phyloP scores from a whole-genome alignment of 2,888 invertebrate genomes.

The Hypercompe scribonia region DNA sequence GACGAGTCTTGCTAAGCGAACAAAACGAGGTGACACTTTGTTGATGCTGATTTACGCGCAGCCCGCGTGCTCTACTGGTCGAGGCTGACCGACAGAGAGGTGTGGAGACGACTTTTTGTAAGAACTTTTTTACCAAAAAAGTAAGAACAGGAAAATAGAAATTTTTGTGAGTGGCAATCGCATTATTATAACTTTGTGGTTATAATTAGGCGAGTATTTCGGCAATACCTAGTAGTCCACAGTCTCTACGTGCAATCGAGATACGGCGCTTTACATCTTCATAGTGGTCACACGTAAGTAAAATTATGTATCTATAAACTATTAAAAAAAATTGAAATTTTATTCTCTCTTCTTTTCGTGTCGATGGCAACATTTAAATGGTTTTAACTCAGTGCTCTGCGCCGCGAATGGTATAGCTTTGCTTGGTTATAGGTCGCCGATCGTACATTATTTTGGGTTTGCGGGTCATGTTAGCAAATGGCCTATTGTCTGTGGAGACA shows the following conservation, averaged over 20 bases:
- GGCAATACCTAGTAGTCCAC: not conserved
- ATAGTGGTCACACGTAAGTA: not conserved
- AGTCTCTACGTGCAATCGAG: not conserved
- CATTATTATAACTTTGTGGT: not conserved
- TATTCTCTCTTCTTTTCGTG: too few species aligned
- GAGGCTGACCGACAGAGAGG: conserved; percentile 48
- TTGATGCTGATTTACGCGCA: conserved; percentile 83
- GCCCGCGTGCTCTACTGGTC: conserved; percentile 81
- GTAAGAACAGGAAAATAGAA: not conserved
- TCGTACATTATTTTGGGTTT: too few species aligned
- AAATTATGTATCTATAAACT: not conserved
- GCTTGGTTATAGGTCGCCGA: too few species aligned
- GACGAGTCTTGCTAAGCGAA: conserved; percentile 59
- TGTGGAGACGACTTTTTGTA: conserved; percentile 53
- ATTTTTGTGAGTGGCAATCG: not conserved
- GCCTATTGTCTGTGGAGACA: too few species aligned
- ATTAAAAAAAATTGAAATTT: not conserved
- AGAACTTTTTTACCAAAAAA: not conserved
- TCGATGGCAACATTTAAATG: too few species aligned
- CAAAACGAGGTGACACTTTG: conserved; percentile 80
- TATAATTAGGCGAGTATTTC: too few species aligned
- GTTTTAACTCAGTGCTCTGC: too few species aligned
- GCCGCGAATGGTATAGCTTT: too few species aligned
- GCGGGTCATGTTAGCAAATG: too few species aligned
- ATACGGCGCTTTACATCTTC: not conserved